Base-by-base conservation (phyloP, 2,888 invertebrate genomes). In the Tanytarsus gracilentus region DNA sequence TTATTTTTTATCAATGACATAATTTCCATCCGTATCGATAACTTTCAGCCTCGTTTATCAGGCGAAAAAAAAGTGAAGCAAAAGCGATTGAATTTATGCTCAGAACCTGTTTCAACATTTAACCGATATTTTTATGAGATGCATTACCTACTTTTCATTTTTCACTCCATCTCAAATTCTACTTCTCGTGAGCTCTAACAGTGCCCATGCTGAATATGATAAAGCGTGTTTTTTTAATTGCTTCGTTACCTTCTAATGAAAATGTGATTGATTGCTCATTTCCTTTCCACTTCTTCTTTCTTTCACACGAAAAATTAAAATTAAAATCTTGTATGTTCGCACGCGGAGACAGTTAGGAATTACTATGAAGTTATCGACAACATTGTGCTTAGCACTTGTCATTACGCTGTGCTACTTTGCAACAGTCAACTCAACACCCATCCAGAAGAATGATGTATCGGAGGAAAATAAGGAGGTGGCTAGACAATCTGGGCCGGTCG, bases 101-200 rank as follows among this genome's bases (percentile, higher is more conserved):
- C 53, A 53, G 53, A 53, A 53, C 53, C 53, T 53, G 53, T 53
- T 53, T 53, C 39, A 5, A 21, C 16, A 33, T 53, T 53, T 53
- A 53, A 53, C 36, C 53, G 53, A 53, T 53, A 53, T 53, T 53
- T 51, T 53, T 53, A 53, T 53, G 53, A 36, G 53, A 53, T 53
- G 53, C 53, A 53, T 53, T 53, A 36, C 53, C 53, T 53, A 53
- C 53, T 53, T 53, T 53, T 53, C 48, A n/a, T n/a, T 44, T 23
- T 18, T 44, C 21, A 36, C 5, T 36, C 44, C 23, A 18, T 44
- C n/a, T 18, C 44, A 44, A 44, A 44, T 44, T 44, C 44, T 44
- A 44, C 44, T 44, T 44, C 44, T 44, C 21, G 2, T 44, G 40
- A 39, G 40, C 18, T 21, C 23, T 16, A 18, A 11, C 14, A 14